A percentile compares a stretch with the other conserved stretches of the same genome.
Conservation (phyloP, 2,888 invertebrate genomes). For the Mesopsocus fuscifrons region DNA sequence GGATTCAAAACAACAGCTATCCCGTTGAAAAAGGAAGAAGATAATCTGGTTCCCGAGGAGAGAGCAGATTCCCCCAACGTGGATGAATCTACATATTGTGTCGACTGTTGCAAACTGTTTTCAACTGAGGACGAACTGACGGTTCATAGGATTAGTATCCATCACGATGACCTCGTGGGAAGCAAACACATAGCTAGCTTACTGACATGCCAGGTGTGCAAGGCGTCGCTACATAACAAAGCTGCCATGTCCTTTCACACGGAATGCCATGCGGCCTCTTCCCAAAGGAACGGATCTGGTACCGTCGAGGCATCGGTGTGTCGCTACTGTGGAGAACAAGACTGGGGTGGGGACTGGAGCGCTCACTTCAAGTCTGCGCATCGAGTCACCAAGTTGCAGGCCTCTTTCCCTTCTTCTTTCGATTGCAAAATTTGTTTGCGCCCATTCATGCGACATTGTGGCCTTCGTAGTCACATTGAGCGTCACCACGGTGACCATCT, state of each 20-base stretch:
- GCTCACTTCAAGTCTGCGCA: not conserved
- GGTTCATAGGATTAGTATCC: conserved; percentile 5
- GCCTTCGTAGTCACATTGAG: not conserved
- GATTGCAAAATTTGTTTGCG: conserved; percentile 5
- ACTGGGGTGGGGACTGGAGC: not conserved
- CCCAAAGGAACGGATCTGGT: not conserved
- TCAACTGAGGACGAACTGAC: not conserved
- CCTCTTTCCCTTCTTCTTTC: not conserved
- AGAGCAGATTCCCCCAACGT: no score
- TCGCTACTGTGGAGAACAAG: not conserved
- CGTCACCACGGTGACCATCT: not conserved
- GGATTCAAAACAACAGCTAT: no score
- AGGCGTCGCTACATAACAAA: not conserved
- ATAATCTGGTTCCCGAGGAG: no score
- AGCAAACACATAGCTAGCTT: no score
- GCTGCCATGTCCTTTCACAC: not conserved
- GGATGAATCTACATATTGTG: no score
- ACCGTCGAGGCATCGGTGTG: no score
- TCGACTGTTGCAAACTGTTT: not conserved
- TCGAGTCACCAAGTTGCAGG: not conserved
- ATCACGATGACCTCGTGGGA: conserved; percentile 4
- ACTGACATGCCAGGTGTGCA: not conserved
- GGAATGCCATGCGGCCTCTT: not conserved
- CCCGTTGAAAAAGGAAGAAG: no score
- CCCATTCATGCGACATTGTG: not conserved